Conservation (phyloP, 2,888 invertebrate genomes). For the Geophilus truncorum region DNA sequence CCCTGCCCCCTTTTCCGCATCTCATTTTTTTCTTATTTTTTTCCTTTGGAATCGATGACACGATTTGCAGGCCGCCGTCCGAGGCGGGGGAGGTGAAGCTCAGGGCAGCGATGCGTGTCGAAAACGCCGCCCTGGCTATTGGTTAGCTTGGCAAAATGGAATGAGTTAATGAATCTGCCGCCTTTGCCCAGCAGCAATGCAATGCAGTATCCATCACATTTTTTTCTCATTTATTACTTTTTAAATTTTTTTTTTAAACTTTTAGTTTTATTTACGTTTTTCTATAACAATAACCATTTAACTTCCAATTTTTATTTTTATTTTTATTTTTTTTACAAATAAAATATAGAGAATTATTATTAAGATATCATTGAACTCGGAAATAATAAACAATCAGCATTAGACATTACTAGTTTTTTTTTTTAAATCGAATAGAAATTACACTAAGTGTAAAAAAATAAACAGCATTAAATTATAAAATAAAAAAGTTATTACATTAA, state of each 20-base stretch:
- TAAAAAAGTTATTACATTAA: background rate
- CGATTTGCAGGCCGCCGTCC: slow-evolving; percentile 10
- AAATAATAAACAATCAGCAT: too few species aligned
- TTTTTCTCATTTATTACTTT: too few species aligned
- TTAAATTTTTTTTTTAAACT: background rate
- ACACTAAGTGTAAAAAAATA: too few species aligned
- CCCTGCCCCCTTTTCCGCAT: slow-evolving; percentile 27
- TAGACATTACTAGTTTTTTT: too few species aligned
- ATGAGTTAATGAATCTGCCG: background rate
- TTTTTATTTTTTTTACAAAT: background rate
- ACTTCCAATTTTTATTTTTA: background rate
- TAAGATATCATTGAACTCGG: background rate
- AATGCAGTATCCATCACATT: background rate
- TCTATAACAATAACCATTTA: too few species aligned
- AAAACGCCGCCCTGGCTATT: background rate
- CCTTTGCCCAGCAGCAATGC: background rate
- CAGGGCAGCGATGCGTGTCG: background rate
- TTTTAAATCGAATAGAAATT: too few species aligned
- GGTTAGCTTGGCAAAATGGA: background rate
- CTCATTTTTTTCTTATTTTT: background rate
- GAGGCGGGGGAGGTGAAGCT: background rate
- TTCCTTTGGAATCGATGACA: slow-evolving; percentile 7
- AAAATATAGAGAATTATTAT: too few species aligned
- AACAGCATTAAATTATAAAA: too few species aligned
- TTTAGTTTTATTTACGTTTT: too few species aligned